Evolutionary conservation across 2,113 vertebrate genomes (phyloP), one percentile per base, ranked within the genome.

Genomic region (Psittacus erithacus): DNA sequence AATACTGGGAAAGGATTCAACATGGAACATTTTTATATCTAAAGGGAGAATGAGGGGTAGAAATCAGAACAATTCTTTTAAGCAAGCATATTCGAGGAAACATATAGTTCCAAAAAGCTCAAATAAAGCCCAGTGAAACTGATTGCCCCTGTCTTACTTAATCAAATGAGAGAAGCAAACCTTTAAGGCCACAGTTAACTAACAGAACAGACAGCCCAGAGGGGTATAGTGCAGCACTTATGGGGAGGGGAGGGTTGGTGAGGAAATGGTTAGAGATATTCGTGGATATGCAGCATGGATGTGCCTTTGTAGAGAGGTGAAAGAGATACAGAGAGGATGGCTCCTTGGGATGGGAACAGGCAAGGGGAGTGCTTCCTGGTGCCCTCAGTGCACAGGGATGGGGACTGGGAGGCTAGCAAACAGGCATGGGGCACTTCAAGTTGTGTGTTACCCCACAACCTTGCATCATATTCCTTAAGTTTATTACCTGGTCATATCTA

Each of bases 381-480:
- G 75, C 62, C 46, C 46, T 47, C 17, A 31, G 18, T 28, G 47
- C 20, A 29, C 23, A 10, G 52, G 38, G 17, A 4, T 7, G 2
- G 0, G 27, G 28, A 39, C 47, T 55, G 59, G 60, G 41, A 49
- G 65, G 12, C 49, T 81, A 29, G 17, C 7, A 79, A 10, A 75
- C 0, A 6, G 49, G 8, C 25, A 39, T 0, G 1, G 59, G 29
- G 5, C 20, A 35, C 46, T 29, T 55, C 2, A 50, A 62, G 10
- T 11, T 70, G 17, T 44, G 27, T 35, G 18, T 69, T 69, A 77
- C 7, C 53, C 41, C 57, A n/a, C 15, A 81, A 3, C 17, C 29
- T 73, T 38, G 13, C 19, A 27, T 17, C 52, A 5, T 1, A 0
- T 64, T 60, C 59, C 20, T n/a, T 52, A 33, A 13, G 52, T 57